These are phyloP conservation scores for Bujurquina vittata DNA, from an alignment of 2,113 vertebrate species.

Conservation along the genomic window DNA sequence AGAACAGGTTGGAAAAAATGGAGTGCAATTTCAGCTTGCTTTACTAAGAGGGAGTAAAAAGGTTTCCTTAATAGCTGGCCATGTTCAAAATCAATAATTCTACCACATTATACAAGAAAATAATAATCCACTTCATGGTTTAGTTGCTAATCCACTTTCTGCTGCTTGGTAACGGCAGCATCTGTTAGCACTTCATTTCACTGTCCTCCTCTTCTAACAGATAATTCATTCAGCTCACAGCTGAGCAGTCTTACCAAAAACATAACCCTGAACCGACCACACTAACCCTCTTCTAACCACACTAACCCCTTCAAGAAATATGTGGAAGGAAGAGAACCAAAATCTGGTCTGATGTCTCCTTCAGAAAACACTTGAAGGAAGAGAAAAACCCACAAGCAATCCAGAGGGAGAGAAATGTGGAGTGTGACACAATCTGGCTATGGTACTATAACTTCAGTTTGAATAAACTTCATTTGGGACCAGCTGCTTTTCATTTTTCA, in stretches of 20 bases:
- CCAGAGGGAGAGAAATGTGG: background rate
- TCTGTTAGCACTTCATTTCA: constrained; percentile 12
- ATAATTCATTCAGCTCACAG: constrained; percentile 16
- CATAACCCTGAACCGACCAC: constrained; percentile 11
- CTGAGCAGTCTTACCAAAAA: background rate
- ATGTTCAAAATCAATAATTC: background rate
- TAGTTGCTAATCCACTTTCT: background rate
- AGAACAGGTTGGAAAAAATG: background rate
- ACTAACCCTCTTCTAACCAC: constrained; percentile 11
- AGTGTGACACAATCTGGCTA: background rate
- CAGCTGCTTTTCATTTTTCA: constrained; percentile 35
- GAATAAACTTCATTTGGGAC: constrained; percentile 16
- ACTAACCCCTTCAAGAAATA: constrained; percentile 18
- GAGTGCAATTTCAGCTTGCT: background rate
- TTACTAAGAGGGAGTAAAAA: background rate
- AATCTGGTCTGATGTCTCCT: constrained; percentile 17
- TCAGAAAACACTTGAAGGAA: constrained; percentile 13
- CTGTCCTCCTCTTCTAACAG: background rate
- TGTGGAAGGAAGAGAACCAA: constrained; percentile 30
- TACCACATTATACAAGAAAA: background rate
- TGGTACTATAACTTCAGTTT: constrained; percentile 4
- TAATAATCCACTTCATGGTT: background rate
- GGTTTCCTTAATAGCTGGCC: background rate
- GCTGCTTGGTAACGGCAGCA: background rate
- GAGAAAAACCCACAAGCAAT: constrained; percentile 19